Evolutionary conservation across 2,888 invertebrate genomes (phyloP), one percentile per base, ranked within the genome.

Genomic region (Caenorhabditis panamensis): DNA sequence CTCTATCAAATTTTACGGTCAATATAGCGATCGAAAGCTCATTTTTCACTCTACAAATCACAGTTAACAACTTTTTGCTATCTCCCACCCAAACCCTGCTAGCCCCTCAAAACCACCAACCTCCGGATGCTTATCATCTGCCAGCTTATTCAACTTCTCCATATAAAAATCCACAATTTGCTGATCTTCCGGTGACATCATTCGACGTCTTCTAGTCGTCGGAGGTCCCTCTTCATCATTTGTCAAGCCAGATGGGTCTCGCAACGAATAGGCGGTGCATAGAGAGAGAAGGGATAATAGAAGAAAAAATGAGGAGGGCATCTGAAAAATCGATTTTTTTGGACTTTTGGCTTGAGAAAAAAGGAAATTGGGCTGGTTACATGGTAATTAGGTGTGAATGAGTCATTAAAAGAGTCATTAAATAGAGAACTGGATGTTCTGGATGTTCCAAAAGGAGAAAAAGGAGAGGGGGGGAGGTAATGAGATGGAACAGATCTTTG

Each of bases 81-180:
- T 41, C 13, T 41, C 13, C 13, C 13, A 13, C 6, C 41, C 2
- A 13, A 41, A 41, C 41, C 6, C 11, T 11, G 13, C 2, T 11
- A 41, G 5, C 41, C 2, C 2, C 13, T 13, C 2, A 41, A 11
- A 41, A 41, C 13, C 31, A 9, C 11, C 13, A 41, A 72, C 63
- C 58, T 72, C 63, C 26, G 88, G 86, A 82, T 88, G 84, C 54
- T 82, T 79, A 18, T 85, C 82, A 37, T 79, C 82, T 0, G 87
- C 86, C 26, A 89, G 62, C 36, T 87, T 84, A 31, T 86, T 87
- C 31, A 89, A 44, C 73, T 87, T 88, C 9, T 84, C 79, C 82
- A 89, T 73, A 58, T 90, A 89, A 44, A 69, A 84, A n/a, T 87
- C 75, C 9, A 89, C 89, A 16, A 76, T 78, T 26, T 81, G 67